These are phyloP conservation scores for Hylaea fasciaria DNA, from an alignment of 2,888 invertebrate species.

Conservation along the genomic window DNA sequence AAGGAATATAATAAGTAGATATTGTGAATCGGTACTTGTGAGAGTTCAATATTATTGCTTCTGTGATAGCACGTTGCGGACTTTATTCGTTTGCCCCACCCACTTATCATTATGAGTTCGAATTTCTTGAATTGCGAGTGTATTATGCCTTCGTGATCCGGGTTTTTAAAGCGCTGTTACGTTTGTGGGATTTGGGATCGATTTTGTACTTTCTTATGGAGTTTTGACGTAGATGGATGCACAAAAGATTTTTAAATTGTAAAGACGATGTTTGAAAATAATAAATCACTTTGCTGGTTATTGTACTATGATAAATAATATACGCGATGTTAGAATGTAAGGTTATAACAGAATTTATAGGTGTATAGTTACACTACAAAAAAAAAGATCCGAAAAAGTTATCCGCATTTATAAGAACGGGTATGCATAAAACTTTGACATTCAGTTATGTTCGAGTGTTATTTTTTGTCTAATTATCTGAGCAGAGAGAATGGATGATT, in stretches of 20 bases:
- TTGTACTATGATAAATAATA: no score
- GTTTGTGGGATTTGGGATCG: slow-evolving; percentile 8
- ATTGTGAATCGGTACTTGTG: slow-evolving; percentile 73
- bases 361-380: no score
- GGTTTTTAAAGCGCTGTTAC: slow-evolving; percentile 41
- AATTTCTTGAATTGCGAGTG: slow-evolving; percentile 52
- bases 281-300: no score
- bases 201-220: not conserved
- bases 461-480: not conserved
- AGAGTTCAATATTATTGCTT: slow-evolving; percentile 75
- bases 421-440: no score
- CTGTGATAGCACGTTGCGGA: slow-evolving; percentile 57
- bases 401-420: no score
- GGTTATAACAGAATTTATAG: no score
- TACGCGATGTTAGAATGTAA: no score
- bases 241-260: no score
- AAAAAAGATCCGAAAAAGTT: no score
- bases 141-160: slow-evolving; percentile 48
- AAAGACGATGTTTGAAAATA: no score
- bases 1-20: slow-evolving; percentile 79
- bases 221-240: not conserved
- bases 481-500: not conserved
- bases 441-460: not conserved
- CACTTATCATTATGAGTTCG: slow-evolving; percentile 58
- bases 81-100: slow-evolving; percentile 52